Percentiles rank a stretch among this genome's conserved stretches.
Conservation (phyloP, 1,140 invertebrate species). For the Drosophila busckii region DNA sequence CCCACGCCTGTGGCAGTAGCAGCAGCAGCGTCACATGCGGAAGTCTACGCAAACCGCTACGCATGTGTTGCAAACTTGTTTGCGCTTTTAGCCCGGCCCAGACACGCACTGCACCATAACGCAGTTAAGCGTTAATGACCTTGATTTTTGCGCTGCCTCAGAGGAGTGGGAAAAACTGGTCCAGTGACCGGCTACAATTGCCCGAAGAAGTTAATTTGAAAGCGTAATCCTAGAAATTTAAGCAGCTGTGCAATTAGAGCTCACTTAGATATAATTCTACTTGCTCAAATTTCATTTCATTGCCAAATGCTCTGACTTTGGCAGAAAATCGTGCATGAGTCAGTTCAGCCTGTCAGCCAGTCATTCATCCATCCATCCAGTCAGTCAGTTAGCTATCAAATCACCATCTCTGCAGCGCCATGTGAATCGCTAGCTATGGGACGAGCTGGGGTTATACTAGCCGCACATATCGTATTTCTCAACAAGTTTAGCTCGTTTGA, state of each 20-base stretch:
- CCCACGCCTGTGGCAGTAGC: neutral
- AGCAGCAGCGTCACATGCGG: conserved; percentile 34
- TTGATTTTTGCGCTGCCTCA: conserved; percentile 51
- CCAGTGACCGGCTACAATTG: conserved; percentile 42
- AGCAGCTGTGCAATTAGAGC: conserved; percentile 71
- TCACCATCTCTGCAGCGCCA: conserved; percentile 44
- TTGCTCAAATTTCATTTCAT: conserved; percentile 45
- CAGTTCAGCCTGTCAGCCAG: too few relatives aligned
- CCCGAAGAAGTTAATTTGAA: conserved; percentile 36
- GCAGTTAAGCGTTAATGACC: conserved; percentile 51
- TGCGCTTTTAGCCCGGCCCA: conserved; percentile 15
- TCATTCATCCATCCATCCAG: conserved; percentile 38
- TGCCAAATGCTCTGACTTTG: conserved; percentile 45
- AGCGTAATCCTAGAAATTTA: conserved; percentile 30
- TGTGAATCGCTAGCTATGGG: conserved; percentile 13
- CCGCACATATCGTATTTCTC: conserved; percentile 59
- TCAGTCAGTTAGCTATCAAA: conserved; percentile 60
- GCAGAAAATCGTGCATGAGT: conserved; percentile 49
- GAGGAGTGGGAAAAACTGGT: conserved; percentile 49
- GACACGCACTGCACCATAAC: conserved; percentile 33
- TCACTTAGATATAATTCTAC: conserved; percentile 31
- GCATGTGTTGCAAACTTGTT: conserved; percentile 60
- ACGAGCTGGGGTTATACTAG: conserved; percentile 16
- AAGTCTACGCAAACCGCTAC: conserved; percentile 66
- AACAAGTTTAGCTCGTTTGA: conserved; percentile 76